phyloP scores from a whole-genome alignment of 2,113 vertebrate genomes.

The Oxyura jamaicensis region DNA sequence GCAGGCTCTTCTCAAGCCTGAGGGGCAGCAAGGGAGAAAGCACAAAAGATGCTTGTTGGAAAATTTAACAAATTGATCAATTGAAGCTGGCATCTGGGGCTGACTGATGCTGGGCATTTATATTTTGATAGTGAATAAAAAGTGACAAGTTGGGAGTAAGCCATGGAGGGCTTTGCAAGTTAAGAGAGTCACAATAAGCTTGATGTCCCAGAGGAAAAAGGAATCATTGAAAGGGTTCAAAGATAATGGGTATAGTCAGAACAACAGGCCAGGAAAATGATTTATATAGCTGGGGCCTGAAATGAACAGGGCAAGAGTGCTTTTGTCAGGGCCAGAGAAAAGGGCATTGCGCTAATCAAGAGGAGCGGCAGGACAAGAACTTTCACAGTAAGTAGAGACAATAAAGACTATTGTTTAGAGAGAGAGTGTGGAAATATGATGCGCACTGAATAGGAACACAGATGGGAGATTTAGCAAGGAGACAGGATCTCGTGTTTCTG shows the following conservation, averaged over 20 bases:
- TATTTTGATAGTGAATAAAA: conserved; percentile 71
- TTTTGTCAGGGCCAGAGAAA: conserved; percentile 45
- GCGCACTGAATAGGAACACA: not conserved
- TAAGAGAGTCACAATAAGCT: conserved; percentile 64
- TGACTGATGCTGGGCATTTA: conserved; percentile 62
- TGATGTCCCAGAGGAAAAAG: conserved; percentile 58
- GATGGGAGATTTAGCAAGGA: not conserved
- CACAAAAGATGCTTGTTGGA: conserved; percentile 72
- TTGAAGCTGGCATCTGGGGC: conserved; percentile 66
- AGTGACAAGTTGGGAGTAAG: conserved; percentile 67
- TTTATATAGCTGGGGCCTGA: conserved; percentile 44
- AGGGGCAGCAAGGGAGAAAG: conserved; percentile 66
- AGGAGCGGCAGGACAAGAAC: not conserved
- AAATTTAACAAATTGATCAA: conserved; percentile 72
- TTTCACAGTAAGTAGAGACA: conserved; percentile 29
- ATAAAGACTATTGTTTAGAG: conserved; percentile 24
- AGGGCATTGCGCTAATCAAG: not conserved
- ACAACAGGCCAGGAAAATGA: conserved; percentile 55
- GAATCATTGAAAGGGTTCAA: conserved; percentile 55
- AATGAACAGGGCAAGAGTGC: conserved; percentile 37
- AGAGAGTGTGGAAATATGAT: not conserved
- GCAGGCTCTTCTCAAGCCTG: conserved; percentile 59
- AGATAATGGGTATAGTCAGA: conserved; percentile 52
- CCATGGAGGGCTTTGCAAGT: conserved; percentile 68
- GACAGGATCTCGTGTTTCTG: not conserved